These are phyloP conservation scores for Chirona hameri DNA, from an alignment of 2,888 invertebrate species.

Conservation along the genomic window DNA sequence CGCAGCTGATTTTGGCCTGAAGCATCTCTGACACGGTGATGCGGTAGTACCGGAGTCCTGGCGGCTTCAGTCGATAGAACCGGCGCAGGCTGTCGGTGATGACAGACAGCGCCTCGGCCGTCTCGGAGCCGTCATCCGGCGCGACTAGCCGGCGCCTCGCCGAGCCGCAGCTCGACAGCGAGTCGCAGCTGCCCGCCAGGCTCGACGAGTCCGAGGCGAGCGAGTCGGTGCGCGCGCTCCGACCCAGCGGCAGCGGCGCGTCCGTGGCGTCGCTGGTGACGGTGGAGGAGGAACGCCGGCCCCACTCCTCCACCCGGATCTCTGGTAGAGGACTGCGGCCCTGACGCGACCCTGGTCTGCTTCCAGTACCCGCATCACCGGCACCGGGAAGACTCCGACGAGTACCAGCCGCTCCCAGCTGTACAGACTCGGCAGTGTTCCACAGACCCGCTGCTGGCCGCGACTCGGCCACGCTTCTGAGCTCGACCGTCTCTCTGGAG, in stretches of 20 bases:
- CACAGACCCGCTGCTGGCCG: neutral
- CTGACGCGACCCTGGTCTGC: neutral
- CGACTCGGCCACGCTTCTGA: neutral
- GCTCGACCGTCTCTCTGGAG: neutral
- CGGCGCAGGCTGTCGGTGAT: constrained; percentile 7
- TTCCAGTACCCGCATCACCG: neutral
- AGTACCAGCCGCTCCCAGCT: no score
- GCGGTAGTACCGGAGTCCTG: neutral
- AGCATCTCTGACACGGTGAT: neutral
- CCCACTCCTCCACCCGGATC: constrained; percentile 13
- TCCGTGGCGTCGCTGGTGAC: neutral
- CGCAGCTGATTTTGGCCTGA: neutral
- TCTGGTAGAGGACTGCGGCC: neutral
- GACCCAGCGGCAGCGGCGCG: neutral
- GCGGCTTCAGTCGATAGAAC: constrained; percentile 9
- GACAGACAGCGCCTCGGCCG: neutral
- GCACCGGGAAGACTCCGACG: no score
- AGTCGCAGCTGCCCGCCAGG: constrained; percentile 8
- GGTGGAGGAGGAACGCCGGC: neutral
- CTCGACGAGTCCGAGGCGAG: neutral
- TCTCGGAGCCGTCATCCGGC: neutral
- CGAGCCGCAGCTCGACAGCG: constrained; percentile 10
- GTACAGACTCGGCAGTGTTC: no score
- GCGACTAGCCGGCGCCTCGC: neutral
- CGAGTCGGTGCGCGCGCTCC: neutral